A percentile compares a stretch with the other conserved stretches of the same genome.
These are phyloP conservation scores for Antennarius maculatus DNA, from an alignment of 2,797 vertebrate genomes.

Conservation along the genomic window DNA sequence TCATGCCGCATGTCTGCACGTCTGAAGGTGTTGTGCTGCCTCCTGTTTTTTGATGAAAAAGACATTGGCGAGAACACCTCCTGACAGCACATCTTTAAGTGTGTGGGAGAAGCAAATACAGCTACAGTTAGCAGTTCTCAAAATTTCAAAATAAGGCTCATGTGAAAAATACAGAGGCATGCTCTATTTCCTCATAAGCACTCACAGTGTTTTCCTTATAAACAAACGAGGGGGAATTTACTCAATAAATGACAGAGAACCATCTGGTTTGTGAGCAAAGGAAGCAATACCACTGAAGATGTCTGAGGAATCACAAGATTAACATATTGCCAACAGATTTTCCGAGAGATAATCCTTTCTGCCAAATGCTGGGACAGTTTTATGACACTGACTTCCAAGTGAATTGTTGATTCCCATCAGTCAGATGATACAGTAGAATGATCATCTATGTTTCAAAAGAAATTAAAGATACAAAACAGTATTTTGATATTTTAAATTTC, in stretches of 20 bases:
- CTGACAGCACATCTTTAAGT: conserved; percentile 46
- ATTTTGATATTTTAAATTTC: background rate
- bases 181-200: conserved; percentile 37
- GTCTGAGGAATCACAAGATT: conserved; percentile 25
- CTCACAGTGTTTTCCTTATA: conserved; percentile 30
- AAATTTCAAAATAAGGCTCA: conserved; percentile 42
- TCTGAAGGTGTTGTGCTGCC: conserved; percentile 59
- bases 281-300: conserved; percentile 24
- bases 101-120: conserved; percentile 46
- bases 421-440: conserved; percentile 12
- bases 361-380: conserved; percentile 8
- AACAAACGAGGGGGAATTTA: conserved; percentile 40
- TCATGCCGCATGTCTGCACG: conserved; percentile 44
- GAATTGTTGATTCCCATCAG: conserved; percentile 13
- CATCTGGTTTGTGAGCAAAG: conserved; percentile 19
- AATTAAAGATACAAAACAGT: background rate
- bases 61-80: conserved; percentile 43
- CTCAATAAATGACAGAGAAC: conserved; percentile 31
- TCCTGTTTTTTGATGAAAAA: conserved; percentile 51
- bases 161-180: conserved; percentile 46
- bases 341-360: conserved; percentile 21
- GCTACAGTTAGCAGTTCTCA: conserved; percentile 48
- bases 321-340: conserved; percentile 41
- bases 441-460: background rate
- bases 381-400: conserved; percentile 12